phyloP scores from a whole-genome alignment of 1,140 invertebrate species.

The Achroia grisella region DNA sequence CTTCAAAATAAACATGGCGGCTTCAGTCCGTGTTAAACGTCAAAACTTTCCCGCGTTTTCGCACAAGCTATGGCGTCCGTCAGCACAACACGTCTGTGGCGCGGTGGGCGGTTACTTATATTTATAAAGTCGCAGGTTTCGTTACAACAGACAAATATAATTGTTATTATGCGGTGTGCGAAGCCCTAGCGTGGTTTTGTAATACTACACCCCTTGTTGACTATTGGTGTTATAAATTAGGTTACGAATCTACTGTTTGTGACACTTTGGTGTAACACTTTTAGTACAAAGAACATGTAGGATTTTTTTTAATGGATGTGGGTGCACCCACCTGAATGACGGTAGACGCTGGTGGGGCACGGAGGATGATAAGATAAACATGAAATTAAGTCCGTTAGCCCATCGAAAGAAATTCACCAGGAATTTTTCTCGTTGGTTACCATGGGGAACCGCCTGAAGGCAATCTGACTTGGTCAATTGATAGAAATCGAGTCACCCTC shows the following conservation, averaged over 20 bases:
- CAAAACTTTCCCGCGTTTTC: constrained; percentile 57
- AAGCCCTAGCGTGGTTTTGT: constrained; percentile 54
- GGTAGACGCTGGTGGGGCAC: no score
- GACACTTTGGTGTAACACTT: no score
- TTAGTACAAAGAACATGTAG: no score
- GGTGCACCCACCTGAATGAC: no score
- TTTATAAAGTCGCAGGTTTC: constrained; percentile 56
- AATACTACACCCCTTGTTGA: constrained; percentile 35
- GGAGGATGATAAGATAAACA: no score
- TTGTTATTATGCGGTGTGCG: constrained; percentile 57
- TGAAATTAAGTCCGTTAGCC: no score
- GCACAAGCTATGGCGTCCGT: constrained; percentile 38
- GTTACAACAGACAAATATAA: constrained; percentile 38
- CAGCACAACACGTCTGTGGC: constrained; percentile 37
- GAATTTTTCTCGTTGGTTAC: no score
- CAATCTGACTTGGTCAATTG: no score
- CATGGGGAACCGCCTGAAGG: no score
- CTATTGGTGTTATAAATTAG: neutral
- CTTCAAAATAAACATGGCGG: constrained; percentile 58
- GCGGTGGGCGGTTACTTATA: constrained; percentile 34
- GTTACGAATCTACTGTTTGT: neutral
- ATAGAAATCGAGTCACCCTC: no score
- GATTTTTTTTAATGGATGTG: no score
- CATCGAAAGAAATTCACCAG: no score
- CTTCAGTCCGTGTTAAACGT: constrained; percentile 29